Conservation (phyloP, 2,888 invertebrate genomes). For the Aleiodes testaceus region DNA sequence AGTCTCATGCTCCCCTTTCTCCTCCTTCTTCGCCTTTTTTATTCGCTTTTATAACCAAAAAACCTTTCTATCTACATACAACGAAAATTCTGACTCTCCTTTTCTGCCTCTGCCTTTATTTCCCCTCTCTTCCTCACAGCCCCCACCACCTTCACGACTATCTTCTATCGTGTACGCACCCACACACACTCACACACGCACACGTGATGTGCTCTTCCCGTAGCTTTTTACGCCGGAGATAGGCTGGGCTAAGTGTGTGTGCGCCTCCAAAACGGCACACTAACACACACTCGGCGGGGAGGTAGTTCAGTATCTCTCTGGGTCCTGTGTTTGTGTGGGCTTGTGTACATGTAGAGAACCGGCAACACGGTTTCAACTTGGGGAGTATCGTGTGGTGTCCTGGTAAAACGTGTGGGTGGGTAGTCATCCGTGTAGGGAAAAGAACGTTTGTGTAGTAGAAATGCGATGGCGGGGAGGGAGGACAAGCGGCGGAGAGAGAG, state of each 20-base stretch:
- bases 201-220: background rate
- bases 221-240: background rate
- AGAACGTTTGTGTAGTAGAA: conserved; percentile 3
- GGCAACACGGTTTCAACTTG: conserved; percentile 65
- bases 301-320: conserved; percentile 31
- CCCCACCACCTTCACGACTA: background rate
- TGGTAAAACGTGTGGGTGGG: conserved; percentile 47
- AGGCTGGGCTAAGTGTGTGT: too few relatives aligned
- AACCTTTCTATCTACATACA: conserved; percentile 76
- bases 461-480: conserved; percentile 40
- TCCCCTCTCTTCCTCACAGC: background rate
- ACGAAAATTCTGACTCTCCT: conserved; percentile 70
- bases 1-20: conserved; percentile 50
- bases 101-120: conserved; percentile 48
- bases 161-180: conserved; percentile 39
- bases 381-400: conserved; percentile 49
- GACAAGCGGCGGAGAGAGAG: conserved; percentile 35
- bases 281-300: background rate
- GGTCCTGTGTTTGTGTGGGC: conserved; percentile 41
- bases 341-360: conserved; percentile 62
- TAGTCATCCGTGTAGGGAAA: conserved; percentile 59
- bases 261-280: background rate
- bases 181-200: conserved; percentile 2
- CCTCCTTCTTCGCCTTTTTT: conserved; percentile 74
- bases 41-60: conserved; percentile 62